A percentile compares a stretch with the other conserved stretches of the same genome.
Evolutionary conservation across 2,888 invertebrate species (phyloP).

Genomic region (Laothoe populi): DNA sequence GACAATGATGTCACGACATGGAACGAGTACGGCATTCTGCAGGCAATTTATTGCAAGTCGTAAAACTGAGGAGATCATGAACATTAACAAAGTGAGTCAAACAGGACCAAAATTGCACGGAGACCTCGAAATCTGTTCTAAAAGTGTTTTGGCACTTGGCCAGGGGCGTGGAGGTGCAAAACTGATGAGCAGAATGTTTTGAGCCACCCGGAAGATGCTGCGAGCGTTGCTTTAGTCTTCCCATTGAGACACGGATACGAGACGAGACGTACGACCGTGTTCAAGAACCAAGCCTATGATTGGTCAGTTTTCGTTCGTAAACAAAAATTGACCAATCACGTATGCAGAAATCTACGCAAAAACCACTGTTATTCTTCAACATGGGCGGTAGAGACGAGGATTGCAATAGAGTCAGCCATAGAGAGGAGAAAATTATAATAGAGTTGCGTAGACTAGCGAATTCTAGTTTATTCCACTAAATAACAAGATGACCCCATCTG

Average conservation of each 20-base stretch:
- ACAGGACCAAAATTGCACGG: constrained; percentile 42
- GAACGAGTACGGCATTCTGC: neutral
- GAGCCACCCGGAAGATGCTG: constrained; percentile 43
- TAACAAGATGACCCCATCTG: constrained; percentile 3
- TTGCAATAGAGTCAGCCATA: too few species aligned
- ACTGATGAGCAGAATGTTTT: constrained; percentile 49
- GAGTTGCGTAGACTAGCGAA: neutral
- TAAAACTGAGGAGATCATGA: constrained; percentile 4
- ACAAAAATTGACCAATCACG: too few species aligned
- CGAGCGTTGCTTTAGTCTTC: constrained; percentile 22
- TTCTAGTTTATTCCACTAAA: neutral
- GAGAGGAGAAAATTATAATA: too few species aligned
- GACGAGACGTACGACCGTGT: neutral
- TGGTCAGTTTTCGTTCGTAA: too few species aligned
- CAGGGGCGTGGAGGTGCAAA: constrained; percentile 49
- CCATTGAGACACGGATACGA: neutral
- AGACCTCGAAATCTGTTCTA: constrained; percentile 61
- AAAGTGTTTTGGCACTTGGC: constrained; percentile 60
- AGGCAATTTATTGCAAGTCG: constrained; percentile 16
- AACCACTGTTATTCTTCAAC: too few species aligned
- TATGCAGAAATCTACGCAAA: too few species aligned
- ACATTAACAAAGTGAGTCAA: constrained; percentile 35
- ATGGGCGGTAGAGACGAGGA: too few species aligned
- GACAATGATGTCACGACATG: constrained; percentile 24
- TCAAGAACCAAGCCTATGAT: too few species aligned